phyloP scores from a whole-genome alignment of 1,140 invertebrate genomes.

The Leptopilina boulardi region DNA sequence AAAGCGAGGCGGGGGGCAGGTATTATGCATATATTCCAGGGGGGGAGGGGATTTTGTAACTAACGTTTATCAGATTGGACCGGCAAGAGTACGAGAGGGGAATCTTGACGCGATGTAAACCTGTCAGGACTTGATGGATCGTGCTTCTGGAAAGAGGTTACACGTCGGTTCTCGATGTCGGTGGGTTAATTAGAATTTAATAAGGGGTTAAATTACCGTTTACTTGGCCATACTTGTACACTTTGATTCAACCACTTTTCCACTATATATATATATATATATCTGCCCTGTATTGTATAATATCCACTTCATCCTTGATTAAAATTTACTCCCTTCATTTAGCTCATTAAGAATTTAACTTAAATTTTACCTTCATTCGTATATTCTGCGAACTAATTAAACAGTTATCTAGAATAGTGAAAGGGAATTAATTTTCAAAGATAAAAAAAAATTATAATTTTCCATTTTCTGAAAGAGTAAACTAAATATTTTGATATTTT shows the following conservation, averaged over 20 bases:
- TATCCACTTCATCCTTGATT: constrained; percentile 42
- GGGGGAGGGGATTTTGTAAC: constrained; percentile 46
- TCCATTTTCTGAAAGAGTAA: no score
- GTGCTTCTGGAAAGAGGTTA: constrained; percentile 59
- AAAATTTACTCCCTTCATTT: not conserved
- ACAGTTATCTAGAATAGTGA: no score
- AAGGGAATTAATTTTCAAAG: not conserved
- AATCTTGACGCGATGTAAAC: constrained; percentile 71
- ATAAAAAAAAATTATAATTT: no score
- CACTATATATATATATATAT: no score
- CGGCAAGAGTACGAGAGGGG: constrained; percentile 52
- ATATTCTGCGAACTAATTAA: not conserved
- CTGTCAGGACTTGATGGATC: constrained; percentile 72
- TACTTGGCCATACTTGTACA: constrained; percentile 1
- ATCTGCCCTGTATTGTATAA: constrained; percentile 41
- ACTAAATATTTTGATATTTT: no score
- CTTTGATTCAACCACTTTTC: constrained; percentile 17
- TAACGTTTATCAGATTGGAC: constrained; percentile 70
- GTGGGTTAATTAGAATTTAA: constrained; percentile 68
- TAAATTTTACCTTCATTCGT: not conserved
- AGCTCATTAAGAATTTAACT: not conserved
- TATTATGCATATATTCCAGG: constrained; percentile 71
- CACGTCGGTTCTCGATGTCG: constrained; percentile 43
- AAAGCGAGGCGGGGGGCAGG: no score
- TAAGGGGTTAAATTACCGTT: constrained; percentile 64